A percentile compares a stretch with the other conserved stretches of the same genome.
These are phyloP conservation scores for Cebus imitator DNA, from an alignment of 2,113 vertebrate genomes.

Conservation along the genomic window DNA sequence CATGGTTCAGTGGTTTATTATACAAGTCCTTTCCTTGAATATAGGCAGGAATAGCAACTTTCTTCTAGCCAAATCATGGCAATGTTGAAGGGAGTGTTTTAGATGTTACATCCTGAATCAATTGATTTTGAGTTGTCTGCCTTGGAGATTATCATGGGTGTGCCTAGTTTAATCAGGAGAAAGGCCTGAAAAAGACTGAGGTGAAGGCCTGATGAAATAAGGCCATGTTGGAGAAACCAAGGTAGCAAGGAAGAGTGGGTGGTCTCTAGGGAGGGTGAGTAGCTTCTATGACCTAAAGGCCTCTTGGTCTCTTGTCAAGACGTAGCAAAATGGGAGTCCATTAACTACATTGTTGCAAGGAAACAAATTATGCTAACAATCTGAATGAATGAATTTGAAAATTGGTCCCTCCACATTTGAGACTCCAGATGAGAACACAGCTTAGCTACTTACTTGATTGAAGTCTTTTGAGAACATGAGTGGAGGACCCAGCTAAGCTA, in stretches of 20 bases:
- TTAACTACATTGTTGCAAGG: background rate
- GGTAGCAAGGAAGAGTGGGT: too few species aligned
- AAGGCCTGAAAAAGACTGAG: background rate
- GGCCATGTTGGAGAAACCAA: background rate
- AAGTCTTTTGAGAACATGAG: background rate
- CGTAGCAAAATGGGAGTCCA: background rate
- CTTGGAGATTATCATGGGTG: too few species aligned
- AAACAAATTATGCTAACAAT: too few species aligned
- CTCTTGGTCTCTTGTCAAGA: background rate
- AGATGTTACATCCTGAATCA: background rate
- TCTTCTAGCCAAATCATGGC: background rate
- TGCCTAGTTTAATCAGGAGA: background rate
- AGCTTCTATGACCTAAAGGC: background rate
- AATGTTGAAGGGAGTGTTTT: background rate
- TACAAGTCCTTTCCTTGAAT: background rate
- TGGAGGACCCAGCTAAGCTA: accelerated
- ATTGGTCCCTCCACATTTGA: too few species aligned
- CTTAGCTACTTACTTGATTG: accelerated
- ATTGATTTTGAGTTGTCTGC: too few species aligned
- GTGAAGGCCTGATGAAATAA: background rate
- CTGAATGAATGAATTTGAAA: too few species aligned
- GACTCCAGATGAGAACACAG: background rate
- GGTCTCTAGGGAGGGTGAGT: background rate
- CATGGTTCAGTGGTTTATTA: accelerated
- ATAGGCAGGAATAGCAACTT: too few species aligned